Conservation (phyloP, 2,113 vertebrate species). For the Gallinago undulata region DNA sequence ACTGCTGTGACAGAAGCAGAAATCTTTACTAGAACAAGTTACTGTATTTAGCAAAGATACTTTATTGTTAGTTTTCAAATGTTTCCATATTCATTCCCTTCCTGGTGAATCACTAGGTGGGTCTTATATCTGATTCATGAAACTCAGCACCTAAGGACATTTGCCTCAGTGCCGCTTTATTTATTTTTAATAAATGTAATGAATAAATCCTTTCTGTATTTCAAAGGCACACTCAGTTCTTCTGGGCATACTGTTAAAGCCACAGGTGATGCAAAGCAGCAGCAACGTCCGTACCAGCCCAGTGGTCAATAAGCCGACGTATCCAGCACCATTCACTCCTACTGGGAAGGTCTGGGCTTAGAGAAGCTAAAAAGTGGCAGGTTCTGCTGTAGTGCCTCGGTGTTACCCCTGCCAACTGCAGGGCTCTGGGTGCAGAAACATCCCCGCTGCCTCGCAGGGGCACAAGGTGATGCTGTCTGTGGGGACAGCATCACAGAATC, state of each 20-base stretch:
- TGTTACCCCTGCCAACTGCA: neutral
- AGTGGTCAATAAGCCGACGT: neutral
- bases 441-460: neutral
- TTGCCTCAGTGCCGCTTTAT: fast-evolving
- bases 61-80: neutral
- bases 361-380: neutral
- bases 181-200: neutral
- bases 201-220: neutral
- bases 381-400: neutral
- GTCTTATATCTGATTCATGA: neutral
- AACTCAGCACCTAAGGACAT: neutral
- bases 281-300: neutral
- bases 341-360: neutral
- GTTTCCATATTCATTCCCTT: neutral
- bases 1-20: neutral
- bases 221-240: neutral
- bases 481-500: neutral
- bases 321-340: fast-evolving
- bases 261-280: neutral
- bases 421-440: neutral
- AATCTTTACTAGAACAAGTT: neutral
- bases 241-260: neutral
- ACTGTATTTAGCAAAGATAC: neutral
- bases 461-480: fast-evolving
- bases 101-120: neutral